Percentiles rank a stretch among this genome's conserved stretches.
Evolutionary conservation across 2,888 invertebrate genomes (phyloP).

Genomic region (Chromoteleia sp.): DNA sequence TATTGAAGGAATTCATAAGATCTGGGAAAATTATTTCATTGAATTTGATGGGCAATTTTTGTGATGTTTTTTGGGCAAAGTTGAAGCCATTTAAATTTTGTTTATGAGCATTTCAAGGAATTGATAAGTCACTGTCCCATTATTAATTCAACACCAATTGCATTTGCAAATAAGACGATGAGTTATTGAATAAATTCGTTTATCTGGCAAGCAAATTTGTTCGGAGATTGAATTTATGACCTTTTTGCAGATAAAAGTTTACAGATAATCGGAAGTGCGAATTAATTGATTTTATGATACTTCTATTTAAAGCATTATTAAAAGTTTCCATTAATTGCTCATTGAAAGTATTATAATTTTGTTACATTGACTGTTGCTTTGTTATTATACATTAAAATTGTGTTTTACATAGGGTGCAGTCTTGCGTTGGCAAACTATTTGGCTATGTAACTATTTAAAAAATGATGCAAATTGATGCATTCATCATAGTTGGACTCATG

Average conservation of each 20-base stretch:
- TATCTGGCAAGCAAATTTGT: conserved; percentile 70
- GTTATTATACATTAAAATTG: not conserved
- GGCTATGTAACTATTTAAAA: not conserved
- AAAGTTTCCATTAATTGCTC: conserved; percentile 47
- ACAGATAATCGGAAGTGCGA: conserved; percentile 64
- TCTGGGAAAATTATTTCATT: not conserved
- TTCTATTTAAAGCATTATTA: conserved; percentile 35
- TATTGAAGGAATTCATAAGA: too few relatives aligned
- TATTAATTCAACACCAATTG: conserved; percentile 57
- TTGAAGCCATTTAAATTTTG: conserved; percentile 11
- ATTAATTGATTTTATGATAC: conserved; percentile 64
- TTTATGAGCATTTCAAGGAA: conserved; percentile 30
- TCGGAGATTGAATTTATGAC: conserved; percentile 70
- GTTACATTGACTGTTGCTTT: not conserved
- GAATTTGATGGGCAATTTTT: too few relatives aligned
- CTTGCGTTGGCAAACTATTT: not conserved
- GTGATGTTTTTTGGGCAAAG: not conserved
- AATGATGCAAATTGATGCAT: conserved; percentile 14
- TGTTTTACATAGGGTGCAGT: not conserved
- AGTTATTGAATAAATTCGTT: conserved; percentile 61
- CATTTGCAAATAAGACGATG: conserved; percentile 54
- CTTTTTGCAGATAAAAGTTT: conserved; percentile 61
- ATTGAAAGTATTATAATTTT: conserved; percentile 16
- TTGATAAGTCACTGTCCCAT: conserved; percentile 51
- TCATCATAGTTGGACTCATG: not conserved